Conservation (phyloP, 2,888 invertebrate genomes). For the Melikaiella ostensackeni region DNA sequence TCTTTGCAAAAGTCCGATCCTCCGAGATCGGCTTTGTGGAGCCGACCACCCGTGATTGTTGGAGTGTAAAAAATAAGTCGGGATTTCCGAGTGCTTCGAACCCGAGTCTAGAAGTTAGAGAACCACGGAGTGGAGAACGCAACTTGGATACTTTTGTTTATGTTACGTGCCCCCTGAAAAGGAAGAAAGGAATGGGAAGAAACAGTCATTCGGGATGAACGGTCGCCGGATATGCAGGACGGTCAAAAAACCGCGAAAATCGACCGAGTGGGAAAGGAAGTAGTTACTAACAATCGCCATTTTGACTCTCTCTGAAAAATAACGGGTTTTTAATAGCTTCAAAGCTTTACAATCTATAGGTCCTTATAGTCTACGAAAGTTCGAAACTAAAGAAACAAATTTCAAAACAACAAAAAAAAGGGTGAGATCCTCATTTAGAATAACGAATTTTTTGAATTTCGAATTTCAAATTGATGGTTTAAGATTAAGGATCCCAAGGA, state of each 20-base stretch:
- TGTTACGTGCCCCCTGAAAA: neutral
- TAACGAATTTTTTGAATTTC: neutral
- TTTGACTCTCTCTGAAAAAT: conserved; percentile 10
- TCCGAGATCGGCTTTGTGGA: neutral
- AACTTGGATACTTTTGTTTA: neutral
- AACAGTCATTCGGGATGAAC: conserved; percentile 17
- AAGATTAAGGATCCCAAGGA: neutral
- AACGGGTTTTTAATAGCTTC: neutral
- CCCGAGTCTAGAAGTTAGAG: neutral
- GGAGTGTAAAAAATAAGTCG: conserved; percentile 1
- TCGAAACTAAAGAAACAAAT: neutral
- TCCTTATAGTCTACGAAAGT: neutral
- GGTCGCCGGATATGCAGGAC: neutral
- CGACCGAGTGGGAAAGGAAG: neutral
- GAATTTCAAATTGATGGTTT: neutral
- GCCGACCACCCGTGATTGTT: neutral
- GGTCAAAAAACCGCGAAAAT: conserved; percentile 34
- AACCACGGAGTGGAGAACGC: conserved; percentile 4
- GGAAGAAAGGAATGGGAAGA: conserved; percentile 3
- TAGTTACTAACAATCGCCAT: neutral
- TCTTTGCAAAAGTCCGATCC: conserved; percentile 10
- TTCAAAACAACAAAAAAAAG: neutral
- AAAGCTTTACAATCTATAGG: neutral
- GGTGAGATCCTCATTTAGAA: neutral
- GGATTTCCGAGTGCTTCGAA: neutral